Evolutionary conservation across 1,140 invertebrate genomes (phyloP), one percentile per base, ranked within the genome.

Genomic region (Grapholita molesta): DNA sequence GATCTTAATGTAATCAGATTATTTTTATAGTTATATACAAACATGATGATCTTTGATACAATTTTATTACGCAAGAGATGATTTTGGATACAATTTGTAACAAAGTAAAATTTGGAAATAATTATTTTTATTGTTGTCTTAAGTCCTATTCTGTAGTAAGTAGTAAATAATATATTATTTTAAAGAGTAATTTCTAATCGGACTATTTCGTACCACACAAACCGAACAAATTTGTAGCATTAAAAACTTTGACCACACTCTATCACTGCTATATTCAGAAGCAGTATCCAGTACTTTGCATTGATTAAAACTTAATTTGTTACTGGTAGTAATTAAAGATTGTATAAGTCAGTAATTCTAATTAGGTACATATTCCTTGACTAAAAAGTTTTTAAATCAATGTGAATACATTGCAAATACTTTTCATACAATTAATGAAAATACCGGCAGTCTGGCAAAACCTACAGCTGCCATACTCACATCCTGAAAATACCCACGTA

Each of bases 131-230:
- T n/a, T n/a, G n/a, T n/a, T n/a, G n/a, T n/a, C n/a, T n/a, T n/a
- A n/a, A n/a, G n/a, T n/a, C n/a, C n/a, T n/a, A n/a, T n/a, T n/a
- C n/a, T n/a, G n/a, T n/a, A n/a, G n/a, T n/a, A n/a, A n/a, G n/a
- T n/a, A 28, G 25, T 23, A 6, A 61, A 61, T 61, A 61, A 61
- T 61, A n/a, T 28, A 61, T 61, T n/a, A 28, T 25, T 30, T 61
- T 15, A 61, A 61, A 25, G 30, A 28, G 55, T 25, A 28, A 28
- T 61, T 18, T 61, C 55, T 28, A 32, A 61, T n/a, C 25, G 15
- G 55, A 61, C 32, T 61, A 61, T 12, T 61, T 28, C 25, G 30
- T 30, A 61, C 55, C 32, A 25, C 12, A 23, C 53, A 61, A 61
- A 61, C 55, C 32, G 55, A n/a, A 23, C 53, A n/a, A 32, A 25